Evolutionary conservation across 1,140 invertebrate genomes (phyloP).

Genomic region (Nixonia krombeini): DNA sequence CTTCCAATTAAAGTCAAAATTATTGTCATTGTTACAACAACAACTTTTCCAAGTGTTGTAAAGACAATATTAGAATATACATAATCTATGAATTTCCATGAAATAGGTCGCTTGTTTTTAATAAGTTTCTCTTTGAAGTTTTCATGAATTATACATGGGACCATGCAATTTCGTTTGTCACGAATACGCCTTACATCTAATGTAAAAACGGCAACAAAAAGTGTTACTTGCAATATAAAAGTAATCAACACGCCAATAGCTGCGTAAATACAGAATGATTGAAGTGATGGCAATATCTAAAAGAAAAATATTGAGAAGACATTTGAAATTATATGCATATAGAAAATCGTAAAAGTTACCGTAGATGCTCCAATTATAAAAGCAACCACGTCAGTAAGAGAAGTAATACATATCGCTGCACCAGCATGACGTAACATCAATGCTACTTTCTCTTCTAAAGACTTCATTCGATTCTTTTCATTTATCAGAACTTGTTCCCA

Average conservation of each 20-base stretch:
- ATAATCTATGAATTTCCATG: slow-evolving; percentile 71
- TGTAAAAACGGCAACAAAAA: slow-evolving; percentile 83
- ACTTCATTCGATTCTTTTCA: slow-evolving; percentile 69
- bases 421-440: slow-evolving; percentile 84
- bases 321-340: too few relatives aligned
- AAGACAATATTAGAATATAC: slow-evolving; percentile 77
- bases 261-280: slow-evolving; percentile 84
- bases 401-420: slow-evolving; percentile 87
- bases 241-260: slow-evolving; percentile 80
- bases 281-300: slow-evolving; percentile 81
- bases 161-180: slow-evolving; percentile 76
- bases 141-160: slow-evolving; percentile 79
- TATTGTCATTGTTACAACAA: slow-evolving; percentile 73
- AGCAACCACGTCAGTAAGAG: slow-evolving; percentile 86
- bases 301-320: background rate
- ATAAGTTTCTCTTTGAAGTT: slow-evolving; percentile 65
- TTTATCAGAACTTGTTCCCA: slow-evolving; percentile 74
- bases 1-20: slow-evolving; percentile 74
- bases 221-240: slow-evolving; percentile 82
- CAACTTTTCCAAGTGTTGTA: slow-evolving; percentile 75
- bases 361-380: slow-evolving; percentile 81
- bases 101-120: slow-evolving; percentile 61
- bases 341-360: too few relatives aligned
- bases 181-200: slow-evolving; percentile 79
- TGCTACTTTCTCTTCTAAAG: slow-evolving; percentile 76